Evolutionary conservation across 2,113 vertebrate genomes (phyloP).

Genomic region (Eurystomus gularis): DNA sequence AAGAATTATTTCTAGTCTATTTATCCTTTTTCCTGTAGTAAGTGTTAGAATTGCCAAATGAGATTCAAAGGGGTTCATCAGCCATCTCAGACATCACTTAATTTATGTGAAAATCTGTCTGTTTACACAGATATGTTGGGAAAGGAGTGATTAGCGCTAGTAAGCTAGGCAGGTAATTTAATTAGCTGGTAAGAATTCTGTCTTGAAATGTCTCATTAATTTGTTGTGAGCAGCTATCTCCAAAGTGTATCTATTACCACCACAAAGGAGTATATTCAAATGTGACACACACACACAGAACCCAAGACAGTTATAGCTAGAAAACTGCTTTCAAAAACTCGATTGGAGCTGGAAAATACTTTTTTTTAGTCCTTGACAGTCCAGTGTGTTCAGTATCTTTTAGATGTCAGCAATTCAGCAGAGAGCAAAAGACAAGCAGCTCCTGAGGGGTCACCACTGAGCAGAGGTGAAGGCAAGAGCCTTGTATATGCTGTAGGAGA

Average conservation of each 20-base stretch:
- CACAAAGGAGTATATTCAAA: background rate
- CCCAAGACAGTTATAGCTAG: background rate
- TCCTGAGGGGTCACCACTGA: background rate
- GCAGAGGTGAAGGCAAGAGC: background rate
- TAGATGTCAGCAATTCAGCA: background rate
- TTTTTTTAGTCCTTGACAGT: background rate
- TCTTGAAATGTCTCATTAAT: conserved; percentile 38
- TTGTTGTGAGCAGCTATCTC: background rate
- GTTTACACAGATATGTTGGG: conserved; percentile 33
- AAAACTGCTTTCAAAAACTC: background rate
- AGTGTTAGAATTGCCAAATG: conserved; percentile 8
- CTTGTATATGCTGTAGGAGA: background rate
- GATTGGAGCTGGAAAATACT: background rate
- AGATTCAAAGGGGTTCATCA: background rate
- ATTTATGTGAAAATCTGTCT: background rate
- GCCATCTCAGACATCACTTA: background rate
- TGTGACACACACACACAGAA: background rate
- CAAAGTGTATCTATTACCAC: background rate
- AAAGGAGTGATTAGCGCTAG: conserved; percentile 19
- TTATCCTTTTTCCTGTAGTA: background rate
- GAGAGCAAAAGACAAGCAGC: background rate
- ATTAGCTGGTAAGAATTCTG: conserved; percentile 45
- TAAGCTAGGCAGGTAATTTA: conserved; percentile 48
- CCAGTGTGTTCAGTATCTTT: background rate
- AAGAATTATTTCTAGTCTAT: conserved; percentile 10